Conservation (phyloP, 2,113 vertebrate species). For the Romanogobio albipinnatus region DNA sequence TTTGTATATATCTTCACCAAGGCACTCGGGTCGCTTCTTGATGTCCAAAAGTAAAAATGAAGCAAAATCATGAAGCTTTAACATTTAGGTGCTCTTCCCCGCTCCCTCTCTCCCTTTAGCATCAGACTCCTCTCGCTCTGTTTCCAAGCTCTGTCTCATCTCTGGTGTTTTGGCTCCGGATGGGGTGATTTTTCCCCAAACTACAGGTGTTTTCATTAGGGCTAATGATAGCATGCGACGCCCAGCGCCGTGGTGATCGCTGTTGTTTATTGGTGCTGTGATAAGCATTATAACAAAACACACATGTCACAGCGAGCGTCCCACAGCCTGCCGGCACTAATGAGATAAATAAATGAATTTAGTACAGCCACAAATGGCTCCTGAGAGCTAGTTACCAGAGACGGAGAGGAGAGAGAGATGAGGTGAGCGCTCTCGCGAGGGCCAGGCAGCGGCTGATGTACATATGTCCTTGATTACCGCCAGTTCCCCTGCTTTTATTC, state of each 20-base stretch:
- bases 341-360: slow-evolving; percentile 99
- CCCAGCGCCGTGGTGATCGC: slow-evolving; percentile 64
- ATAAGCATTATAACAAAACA: slow-evolving; percentile 78
- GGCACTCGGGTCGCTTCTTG: background rate
- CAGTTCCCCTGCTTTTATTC: slow-evolving; percentile 99
- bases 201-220: slow-evolving; percentile 60
- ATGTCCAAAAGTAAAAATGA: background rate
- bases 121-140: background rate
- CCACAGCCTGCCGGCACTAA: slow-evolving; percentile 82
- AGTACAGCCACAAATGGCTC: slow-evolving; percentile 89
- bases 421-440: slow-evolving; percentile 84
- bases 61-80: background rate
- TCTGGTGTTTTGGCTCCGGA: slow-evolving; percentile 49
- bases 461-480: slow-evolving; percentile 99
- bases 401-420: slow-evolving; percentile 96
- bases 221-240: slow-evolving; percentile 71
- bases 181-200: slow-evolving; percentile 55
- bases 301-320: slow-evolving; percentile 83
- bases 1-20: background rate
- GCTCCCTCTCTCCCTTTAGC: background rate
- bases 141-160: background rate
- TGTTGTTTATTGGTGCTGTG: slow-evolving; percentile 79
- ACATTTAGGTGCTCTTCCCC: background rate
- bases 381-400: slow-evolving; percentile 95
- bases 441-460: slow-evolving; percentile 94